Percentiles rank a stretch among this genome's conserved stretches.
phyloP scores from a whole-genome alignment of 2,888 invertebrate species.

The Alloscopus bannaensis region DNA sequence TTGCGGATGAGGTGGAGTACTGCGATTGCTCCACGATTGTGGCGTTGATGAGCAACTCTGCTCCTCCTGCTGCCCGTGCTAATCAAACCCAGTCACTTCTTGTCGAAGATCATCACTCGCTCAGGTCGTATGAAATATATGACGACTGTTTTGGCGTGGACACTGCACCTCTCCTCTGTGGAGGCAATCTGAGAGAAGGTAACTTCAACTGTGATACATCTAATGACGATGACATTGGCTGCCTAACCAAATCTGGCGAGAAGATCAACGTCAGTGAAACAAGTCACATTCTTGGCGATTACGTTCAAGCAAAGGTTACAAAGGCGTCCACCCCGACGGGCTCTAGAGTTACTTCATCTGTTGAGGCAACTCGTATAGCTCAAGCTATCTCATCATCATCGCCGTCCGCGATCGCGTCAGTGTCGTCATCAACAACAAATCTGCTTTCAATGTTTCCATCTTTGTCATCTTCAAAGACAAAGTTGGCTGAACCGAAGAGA shows the following conservation, averaged over 20 bases:
- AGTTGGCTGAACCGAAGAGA: conserved; percentile 52
- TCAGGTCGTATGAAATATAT: conserved; percentile 54
- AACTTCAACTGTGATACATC: conserved; percentile 36
- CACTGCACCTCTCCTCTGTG: conserved; percentile 9
- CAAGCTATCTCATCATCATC: conserved; percentile 22
- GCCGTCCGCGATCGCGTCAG: conserved; percentile 7
- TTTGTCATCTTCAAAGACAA: conserved; percentile 56
- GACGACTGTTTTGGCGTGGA: conserved; percentile 60
- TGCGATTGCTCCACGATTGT: conserved; percentile 61
- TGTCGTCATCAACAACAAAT: conserved; percentile 26
- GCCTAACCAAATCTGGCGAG: conserved; percentile 38
- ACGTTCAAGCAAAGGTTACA: conserved; percentile 55
- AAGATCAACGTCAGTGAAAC: conserved; percentile 12
- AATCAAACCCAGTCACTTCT: neutral
- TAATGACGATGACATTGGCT: conserved; percentile 44
- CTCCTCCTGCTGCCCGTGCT: neutral
- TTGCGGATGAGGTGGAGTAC: conserved; percentile 63
- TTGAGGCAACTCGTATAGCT: conserved; percentile 4
- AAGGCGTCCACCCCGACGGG: conserved; percentile 49
- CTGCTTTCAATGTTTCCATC: conserved; percentile 57
- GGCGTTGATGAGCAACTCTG: conserved; percentile 42
- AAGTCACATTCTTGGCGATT: conserved; percentile 35
- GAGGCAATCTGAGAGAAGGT: neutral
- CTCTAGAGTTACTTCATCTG: conserved; percentile 48
- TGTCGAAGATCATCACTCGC: conserved; percentile 19